A percentile compares a stretch with the other conserved stretches of the same genome.
Evolutionary conservation across 2,113 vertebrate species (phyloP).

Genomic region (Cairina moschata): DNA sequence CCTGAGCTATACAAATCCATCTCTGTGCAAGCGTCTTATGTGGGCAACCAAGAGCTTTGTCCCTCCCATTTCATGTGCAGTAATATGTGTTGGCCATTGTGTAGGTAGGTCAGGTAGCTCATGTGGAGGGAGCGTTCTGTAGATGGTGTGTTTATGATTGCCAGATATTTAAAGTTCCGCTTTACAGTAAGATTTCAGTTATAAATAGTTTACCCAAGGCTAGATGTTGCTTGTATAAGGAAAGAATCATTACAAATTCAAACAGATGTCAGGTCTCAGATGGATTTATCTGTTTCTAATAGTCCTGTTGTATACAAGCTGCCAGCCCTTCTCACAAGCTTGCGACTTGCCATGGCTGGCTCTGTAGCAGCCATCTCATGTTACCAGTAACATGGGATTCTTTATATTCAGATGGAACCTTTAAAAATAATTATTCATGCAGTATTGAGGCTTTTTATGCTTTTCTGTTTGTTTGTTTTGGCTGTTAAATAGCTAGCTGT

Average conservation of each 20-base stretch:
- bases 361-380: rapidly evolving
- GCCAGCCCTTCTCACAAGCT: background rate
- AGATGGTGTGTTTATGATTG: no score
- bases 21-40: background rate
- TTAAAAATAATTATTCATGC: no score
- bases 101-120: background rate
- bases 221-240: background rate
- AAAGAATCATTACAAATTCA: background rate
- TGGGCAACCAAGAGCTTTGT: background rate
- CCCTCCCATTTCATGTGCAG: rapidly evolving
- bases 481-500: background rate
- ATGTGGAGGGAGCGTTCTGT: rapidly evolving
- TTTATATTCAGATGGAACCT: no score
- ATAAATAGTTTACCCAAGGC: background rate
- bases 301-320: background rate
- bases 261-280: background rate
- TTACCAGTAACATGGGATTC: background rate
- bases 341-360: background rate
- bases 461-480: background rate
- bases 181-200: background rate
- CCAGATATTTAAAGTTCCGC: background rate
- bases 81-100: no score
- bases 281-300: background rate
- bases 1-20: background rate
- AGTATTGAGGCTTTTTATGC: background rate